Evolutionary conservation across 2,888 invertebrate genomes (phyloP).

Genomic region (Poecilus cupreus): DNA sequence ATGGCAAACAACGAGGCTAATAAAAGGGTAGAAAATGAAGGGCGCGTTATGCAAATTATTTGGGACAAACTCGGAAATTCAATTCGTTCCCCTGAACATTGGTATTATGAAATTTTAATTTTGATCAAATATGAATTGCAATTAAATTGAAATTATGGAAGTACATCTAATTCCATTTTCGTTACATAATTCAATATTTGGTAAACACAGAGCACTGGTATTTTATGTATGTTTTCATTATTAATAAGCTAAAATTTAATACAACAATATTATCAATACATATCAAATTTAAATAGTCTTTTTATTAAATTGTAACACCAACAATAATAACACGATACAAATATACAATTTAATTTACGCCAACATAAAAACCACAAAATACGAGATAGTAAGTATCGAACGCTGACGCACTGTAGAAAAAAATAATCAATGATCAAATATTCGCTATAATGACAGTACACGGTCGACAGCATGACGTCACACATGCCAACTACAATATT

Average conservation of each 20-base stretch:
- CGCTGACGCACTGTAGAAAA: not conserved
- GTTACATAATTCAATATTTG: not conserved
- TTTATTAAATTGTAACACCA: no score
- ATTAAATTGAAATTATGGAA: not conserved
- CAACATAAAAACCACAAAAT: no score
- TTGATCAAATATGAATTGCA: not conserved
- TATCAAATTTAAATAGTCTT: no score
- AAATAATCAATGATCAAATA: not conserved
- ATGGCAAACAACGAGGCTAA: not conserved
- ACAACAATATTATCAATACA: not conserved
- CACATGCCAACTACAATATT: not conserved
- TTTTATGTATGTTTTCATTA: no score
- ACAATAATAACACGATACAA: no score
- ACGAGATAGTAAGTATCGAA: not conserved
- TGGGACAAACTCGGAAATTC: not conserved
- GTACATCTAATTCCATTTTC: no score
- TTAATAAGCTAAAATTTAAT: not conserved
- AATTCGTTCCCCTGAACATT: slow-evolving; percentile 3
- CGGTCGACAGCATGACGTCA: not conserved
- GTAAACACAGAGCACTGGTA: no score
- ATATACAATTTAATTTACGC: no score
- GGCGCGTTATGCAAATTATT: not conserved
- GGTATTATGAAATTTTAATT: not conserved
- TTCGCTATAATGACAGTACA: not conserved
- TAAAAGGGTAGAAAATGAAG: not conserved